These are phyloP conservation scores for Scotopteryx bipunctaria DNA, from an alignment of 2,888 invertebrate species.

Conservation along the genomic window DNA sequence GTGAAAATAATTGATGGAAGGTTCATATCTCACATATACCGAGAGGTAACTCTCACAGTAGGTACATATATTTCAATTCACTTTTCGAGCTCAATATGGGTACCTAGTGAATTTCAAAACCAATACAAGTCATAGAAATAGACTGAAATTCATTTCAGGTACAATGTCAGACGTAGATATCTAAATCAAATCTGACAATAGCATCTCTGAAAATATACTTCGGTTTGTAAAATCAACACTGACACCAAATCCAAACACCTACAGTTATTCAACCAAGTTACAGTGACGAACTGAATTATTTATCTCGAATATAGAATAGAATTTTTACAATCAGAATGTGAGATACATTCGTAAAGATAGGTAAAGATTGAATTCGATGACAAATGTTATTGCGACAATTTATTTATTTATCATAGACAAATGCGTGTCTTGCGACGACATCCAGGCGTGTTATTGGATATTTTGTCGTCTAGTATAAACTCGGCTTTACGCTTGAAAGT, in stretches of 20 bases:
- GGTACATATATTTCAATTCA: no score
- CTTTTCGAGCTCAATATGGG: neutral
- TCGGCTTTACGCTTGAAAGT: slow-evolving; percentile 24
- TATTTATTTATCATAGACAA: no score
- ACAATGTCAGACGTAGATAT: neutral
- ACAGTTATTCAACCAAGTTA: slow-evolving; percentile 11
- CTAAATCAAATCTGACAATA: neutral
- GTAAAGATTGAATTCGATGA: slow-evolving; percentile 29
- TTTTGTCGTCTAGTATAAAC: no score
- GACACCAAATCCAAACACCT: neutral
- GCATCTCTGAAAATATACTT: neutral
- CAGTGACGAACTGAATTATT: slow-evolving; percentile 9
- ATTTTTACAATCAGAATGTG: slow-evolving; percentile 7
- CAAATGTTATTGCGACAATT: slow-evolving; percentile 33
- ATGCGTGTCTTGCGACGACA: no score
- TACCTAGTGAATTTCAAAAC: neutral
- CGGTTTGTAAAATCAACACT: neutral
- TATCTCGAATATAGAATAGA: slow-evolving; percentile 10
- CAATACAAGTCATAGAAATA: neutral
- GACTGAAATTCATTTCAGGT: neutral
- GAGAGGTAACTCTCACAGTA: no score
- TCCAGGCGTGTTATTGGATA: no score
- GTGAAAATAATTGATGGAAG: no score
- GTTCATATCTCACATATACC: no score
- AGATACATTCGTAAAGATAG: slow-evolving; percentile 21